These are phyloP conservation scores for Clarias macrocephalus DNA, from an alignment of 2,113 vertebrate species.

Conservation along the genomic window DNA sequence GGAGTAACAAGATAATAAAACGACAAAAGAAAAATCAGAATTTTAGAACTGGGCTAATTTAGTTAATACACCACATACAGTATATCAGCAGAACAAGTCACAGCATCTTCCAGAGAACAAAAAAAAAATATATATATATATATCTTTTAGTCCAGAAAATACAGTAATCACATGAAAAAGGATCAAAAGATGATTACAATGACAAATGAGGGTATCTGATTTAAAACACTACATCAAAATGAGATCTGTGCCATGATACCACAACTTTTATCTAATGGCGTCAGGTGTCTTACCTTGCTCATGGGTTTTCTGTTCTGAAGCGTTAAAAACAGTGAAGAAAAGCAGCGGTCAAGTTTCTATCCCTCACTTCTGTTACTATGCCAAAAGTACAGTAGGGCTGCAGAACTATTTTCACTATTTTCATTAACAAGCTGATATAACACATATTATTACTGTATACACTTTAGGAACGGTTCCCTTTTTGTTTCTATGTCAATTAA, in stretches of 20 bases:
- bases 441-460: not conserved
- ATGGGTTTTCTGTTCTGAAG: constrained; percentile 77
- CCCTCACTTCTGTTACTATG: not conserved
- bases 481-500: not conserved
- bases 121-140: not conserved
- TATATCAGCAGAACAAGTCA: not conserved
- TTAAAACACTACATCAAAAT: not conserved
- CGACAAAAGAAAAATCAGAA: not conserved
- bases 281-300: constrained; percentile 74
- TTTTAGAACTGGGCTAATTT: not conserved
- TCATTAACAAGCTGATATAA: not conserved
- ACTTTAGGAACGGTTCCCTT: not conserved
- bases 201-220: not conserved
- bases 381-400: not conserved
- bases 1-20: not conserved
- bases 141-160: not conserved
- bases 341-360: constrained; percentile 58
- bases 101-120: not conserved
- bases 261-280: not conserved
- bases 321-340: constrained; percentile 63
- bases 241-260: not conserved
- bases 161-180: not conserved
- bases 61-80: not conserved
- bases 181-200: not conserved
- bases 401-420: not conserved